Percentiles rank a stretch among this genome's conserved stretches.
These are phyloP conservation scores for Jacana jacana DNA, from an alignment of 2,113 vertebrate genomes.

Conservation along the genomic window DNA sequence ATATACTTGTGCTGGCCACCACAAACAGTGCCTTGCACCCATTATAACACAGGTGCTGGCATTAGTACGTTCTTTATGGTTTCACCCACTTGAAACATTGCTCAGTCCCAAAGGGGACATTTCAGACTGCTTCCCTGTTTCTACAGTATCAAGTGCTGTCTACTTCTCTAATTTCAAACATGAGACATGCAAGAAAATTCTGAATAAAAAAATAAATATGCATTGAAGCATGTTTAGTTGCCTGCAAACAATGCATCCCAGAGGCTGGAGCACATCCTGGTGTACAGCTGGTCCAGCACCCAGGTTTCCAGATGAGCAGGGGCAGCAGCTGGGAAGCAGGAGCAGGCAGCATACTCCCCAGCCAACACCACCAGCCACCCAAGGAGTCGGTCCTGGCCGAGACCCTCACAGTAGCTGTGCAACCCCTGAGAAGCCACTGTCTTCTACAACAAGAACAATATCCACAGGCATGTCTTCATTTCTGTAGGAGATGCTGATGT, in stretches of 20 bases:
- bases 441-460: background rate
- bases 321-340: background rate
- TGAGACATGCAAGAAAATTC: background rate
- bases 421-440: accelerated
- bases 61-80: background rate
- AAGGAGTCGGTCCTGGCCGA: accelerated
- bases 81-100: background rate
- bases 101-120: background rate
- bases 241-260: accelerated
- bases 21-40: background rate
- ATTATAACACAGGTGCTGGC: accelerated
- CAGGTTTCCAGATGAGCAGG: accelerated
- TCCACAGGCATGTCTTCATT: background rate
- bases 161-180: background rate
- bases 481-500: background rate
- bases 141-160: background rate
- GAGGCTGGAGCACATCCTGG: accelerated
- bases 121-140: background rate
- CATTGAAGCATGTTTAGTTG: background rate
- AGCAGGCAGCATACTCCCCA: background rate
- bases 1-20: background rate
- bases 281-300: background rate
- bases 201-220: background rate
- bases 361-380: too few relatives aligned
- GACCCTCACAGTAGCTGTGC: accelerated